Evolutionary conservation across 30 jellyfish, hydroid and myxozoan species (phyloP).

Genomic region (Hydra vulgaris): DNA sequence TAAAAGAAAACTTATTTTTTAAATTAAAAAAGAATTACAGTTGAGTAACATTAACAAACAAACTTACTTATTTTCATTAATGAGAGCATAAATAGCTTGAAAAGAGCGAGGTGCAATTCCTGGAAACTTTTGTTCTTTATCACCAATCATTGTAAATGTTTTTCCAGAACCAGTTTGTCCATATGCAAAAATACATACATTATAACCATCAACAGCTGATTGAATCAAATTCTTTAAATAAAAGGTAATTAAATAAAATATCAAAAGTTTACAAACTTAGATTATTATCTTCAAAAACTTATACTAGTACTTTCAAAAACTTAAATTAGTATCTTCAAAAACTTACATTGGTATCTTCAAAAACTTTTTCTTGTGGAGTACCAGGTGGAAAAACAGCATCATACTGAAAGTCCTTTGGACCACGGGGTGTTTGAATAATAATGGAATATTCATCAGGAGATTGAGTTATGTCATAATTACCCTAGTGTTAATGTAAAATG

Average conservation of each 20-base stretch:
- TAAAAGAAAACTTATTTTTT: conserved; percentile 56
- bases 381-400: conserved; percentile 71
- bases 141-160: conserved; percentile 84
- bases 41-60: background rate
- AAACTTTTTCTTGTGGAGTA: conserved; percentile 68
- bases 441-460: conserved; percentile 85
- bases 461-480: conserved; percentile 53
- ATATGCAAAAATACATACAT: conserved; percentile 85
- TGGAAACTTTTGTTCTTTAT: conserved; percentile 82
- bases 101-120: conserved; percentile 94
- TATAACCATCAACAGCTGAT: conserved; percentile 92
- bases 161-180: conserved; percentile 96
- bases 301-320: too few species aligned
- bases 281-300: too few species aligned
- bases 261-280: background rate
- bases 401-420: conserved; percentile 88
- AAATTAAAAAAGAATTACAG: background rate
- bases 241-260: background rate
- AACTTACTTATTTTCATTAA: conserved; percentile 69
- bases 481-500: conserved; percentile 30
- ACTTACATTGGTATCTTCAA: conserved; percentile 78
- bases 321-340: background rate
- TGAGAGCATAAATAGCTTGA: conserved; percentile 35
- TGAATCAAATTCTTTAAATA: conserved; percentile 58
- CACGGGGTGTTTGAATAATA: conserved; percentile 70